These are phyloP conservation scores for Chironomus tepperi DNA, from an alignment of 1,140 invertebrate genomes.

Conservation along the genomic window DNA sequence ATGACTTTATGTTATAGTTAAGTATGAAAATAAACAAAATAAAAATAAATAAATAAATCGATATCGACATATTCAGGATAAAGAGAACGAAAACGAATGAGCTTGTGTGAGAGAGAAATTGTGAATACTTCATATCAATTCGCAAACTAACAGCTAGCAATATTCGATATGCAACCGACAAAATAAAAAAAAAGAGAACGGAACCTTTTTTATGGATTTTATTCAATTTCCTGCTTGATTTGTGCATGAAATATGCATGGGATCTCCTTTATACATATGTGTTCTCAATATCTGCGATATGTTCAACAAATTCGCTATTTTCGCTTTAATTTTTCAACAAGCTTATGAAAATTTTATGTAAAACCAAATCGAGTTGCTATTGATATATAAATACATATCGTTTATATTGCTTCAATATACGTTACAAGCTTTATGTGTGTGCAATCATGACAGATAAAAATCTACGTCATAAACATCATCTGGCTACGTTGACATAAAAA, in stretches of 20 bases:
- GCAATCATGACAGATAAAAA: neutral
- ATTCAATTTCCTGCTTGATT: slow-evolving; percentile 19
- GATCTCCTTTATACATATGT: neutral
- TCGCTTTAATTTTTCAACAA: neutral
- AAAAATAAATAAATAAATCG: too few relatives aligned
- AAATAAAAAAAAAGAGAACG: neutral
- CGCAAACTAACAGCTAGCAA: neutral
- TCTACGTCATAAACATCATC: neutral
- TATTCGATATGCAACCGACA: neutral
- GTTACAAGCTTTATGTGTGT: neutral
- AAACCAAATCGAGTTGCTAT: too few relatives aligned
- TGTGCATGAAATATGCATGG: slow-evolving; percentile 7
- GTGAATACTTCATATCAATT: too few relatives aligned
- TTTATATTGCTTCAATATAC: too few relatives aligned
- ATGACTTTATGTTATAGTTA: too few relatives aligned
- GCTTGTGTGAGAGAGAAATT: too few relatives aligned
- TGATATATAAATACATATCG: too few relatives aligned
- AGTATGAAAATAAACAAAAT: too few relatives aligned
- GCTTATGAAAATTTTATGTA: neutral
- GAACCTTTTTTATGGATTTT: slow-evolving; percentile 15
- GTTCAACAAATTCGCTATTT: neutral
- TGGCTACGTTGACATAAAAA: neutral
- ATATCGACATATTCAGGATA: too few relatives aligned
- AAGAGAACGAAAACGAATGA: too few relatives aligned
- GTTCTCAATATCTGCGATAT: neutral